Evolutionary conservation across 2,888 invertebrate species (phyloP).

Genomic region (Orchesellides sinensis): DNA sequence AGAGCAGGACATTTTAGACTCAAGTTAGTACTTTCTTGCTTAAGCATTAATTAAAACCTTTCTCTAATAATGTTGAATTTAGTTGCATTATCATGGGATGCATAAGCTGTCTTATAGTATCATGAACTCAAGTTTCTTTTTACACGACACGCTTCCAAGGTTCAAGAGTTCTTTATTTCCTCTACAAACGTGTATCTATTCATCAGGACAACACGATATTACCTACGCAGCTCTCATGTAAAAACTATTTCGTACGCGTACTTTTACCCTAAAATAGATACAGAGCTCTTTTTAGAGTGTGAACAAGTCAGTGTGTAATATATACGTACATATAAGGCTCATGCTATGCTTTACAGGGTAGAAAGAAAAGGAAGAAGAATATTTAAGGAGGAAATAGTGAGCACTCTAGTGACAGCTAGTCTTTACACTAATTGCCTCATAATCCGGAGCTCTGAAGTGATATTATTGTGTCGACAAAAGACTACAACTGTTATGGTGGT

Average conservation of each 20-base stretch:
- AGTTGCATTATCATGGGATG: slow-evolving; percentile 55
- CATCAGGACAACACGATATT: slow-evolving; percentile 14
- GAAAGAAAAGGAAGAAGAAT: slow-evolving; percentile 21
- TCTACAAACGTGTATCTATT: slow-evolving; percentile 19
- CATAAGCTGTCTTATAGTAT: slow-evolving; percentile 46
- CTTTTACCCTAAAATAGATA: too few relatives aligned
- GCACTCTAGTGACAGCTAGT: slow-evolving; percentile 64
- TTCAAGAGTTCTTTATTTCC: slow-evolving; percentile 42
- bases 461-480: slow-evolving; percentile 64
- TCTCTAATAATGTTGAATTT: slow-evolving; percentile 60
- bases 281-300: too few relatives aligned
- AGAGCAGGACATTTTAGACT: slow-evolving; percentile 34
- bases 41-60: slow-evolving; percentile 61
- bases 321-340: background rate
- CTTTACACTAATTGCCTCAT: slow-evolving; percentile 74
- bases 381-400: slow-evolving; percentile 50
- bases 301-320: too few relatives aligned
- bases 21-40: slow-evolving; percentile 48
- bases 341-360: background rate
- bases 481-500: slow-evolving; percentile 34
- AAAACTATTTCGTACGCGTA: background rate
- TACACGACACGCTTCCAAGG: slow-evolving; percentile 46
- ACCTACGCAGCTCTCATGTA: too few relatives aligned
- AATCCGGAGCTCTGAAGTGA: slow-evolving; percentile 73
- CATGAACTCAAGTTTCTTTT: slow-evolving; percentile 63